These are phyloP conservation scores for Brachyalestes nurse DNA, from an alignment of 2,797 vertebrate genomes.

Conservation along the genomic window DNA sequence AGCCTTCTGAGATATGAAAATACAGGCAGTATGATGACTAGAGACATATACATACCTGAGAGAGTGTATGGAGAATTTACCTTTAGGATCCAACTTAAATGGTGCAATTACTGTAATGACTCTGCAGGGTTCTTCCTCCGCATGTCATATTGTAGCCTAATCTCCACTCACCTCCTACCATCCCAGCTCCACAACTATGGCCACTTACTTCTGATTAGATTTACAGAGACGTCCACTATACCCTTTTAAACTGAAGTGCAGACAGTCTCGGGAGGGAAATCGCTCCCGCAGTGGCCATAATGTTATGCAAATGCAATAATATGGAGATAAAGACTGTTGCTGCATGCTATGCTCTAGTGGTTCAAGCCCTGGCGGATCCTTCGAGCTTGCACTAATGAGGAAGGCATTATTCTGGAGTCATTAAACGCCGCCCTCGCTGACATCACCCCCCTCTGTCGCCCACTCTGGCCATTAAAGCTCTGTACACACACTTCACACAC, in stretches of 20 bases:
- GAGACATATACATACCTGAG: neutral
- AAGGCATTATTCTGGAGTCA: slow-evolving; percentile 85
- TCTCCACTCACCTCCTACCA: slow-evolving; percentile 51
- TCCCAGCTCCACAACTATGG: slow-evolving; percentile 69
- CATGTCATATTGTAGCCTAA: slow-evolving; percentile 47
- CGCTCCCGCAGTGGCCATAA: slow-evolving; percentile 75
- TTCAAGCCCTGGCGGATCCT: slow-evolving; percentile 82
- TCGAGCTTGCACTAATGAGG: slow-evolving; percentile 80
- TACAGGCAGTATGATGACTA: too few relatives aligned
- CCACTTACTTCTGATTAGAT: slow-evolving; percentile 83
- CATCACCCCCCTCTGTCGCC: slow-evolving; percentile 74
- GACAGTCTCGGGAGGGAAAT: slow-evolving; percentile 68
- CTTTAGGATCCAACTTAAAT: slow-evolving; percentile 24
- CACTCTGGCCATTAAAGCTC: slow-evolving; percentile 80
- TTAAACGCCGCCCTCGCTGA: slow-evolving; percentile 83
- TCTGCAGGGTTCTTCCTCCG: slow-evolving; percentile 33
- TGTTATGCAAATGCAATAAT: slow-evolving; percentile 88
- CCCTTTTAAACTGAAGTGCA: slow-evolving; percentile 67
- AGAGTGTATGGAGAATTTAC: neutral
- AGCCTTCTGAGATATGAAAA: neutral
- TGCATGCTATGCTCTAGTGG: slow-evolving; percentile 74
- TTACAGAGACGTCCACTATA: slow-evolving; percentile 80
- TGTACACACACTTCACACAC: slow-evolving; percentile 76
- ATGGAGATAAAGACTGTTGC: slow-evolving; percentile 84
- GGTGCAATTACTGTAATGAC: slow-evolving; percentile 38